A percentile compares a stretch with the other conserved stretches of the same genome.
Conservation (phyloP, 2,113 vertebrate species). For the Cettia cetti region DNA sequence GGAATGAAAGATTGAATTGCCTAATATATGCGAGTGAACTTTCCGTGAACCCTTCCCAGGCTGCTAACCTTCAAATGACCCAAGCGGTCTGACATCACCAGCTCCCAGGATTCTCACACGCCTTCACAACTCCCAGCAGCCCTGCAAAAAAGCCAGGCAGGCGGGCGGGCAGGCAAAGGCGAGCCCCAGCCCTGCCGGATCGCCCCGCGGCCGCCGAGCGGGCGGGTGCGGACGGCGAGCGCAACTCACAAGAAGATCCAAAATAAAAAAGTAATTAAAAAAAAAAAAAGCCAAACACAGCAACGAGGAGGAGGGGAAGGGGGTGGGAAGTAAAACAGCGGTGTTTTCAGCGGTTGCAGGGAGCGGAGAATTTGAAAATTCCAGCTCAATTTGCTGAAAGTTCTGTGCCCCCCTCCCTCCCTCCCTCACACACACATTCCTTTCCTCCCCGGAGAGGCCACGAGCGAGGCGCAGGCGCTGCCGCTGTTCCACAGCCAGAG, state of each 20-base stretch:
- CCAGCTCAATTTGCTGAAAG: background rate
- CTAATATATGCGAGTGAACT: constrained; percentile 99
- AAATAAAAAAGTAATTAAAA: background rate
- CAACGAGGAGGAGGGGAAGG: background rate
- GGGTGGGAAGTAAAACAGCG: background rate
- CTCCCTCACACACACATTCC: background rate
- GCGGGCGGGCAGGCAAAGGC: constrained; percentile 50
- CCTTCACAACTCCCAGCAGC: constrained; percentile 81
- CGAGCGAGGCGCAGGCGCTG: background rate
- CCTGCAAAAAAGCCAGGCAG: constrained; percentile 62
- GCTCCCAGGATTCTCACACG: constrained; percentile 84
- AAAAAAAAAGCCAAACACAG: background rate
- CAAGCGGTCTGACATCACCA: constrained; percentile 93
- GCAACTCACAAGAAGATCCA: background rate
- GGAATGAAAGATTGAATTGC: constrained; percentile 97
- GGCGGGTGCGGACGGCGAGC: background rate
- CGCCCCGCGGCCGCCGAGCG: background rate
- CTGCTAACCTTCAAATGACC: constrained; percentile 99
- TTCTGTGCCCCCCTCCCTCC: background rate
- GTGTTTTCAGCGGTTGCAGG: background rate
- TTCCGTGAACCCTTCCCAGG: constrained; percentile 95
- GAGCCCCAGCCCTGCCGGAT: background rate
- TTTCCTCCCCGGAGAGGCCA: background rate
- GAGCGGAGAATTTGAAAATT: background rate
- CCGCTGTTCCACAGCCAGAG: background rate